Evolutionary conservation across 2,888 invertebrate species (phyloP).

Genomic region (Agrotis puta): DNA sequence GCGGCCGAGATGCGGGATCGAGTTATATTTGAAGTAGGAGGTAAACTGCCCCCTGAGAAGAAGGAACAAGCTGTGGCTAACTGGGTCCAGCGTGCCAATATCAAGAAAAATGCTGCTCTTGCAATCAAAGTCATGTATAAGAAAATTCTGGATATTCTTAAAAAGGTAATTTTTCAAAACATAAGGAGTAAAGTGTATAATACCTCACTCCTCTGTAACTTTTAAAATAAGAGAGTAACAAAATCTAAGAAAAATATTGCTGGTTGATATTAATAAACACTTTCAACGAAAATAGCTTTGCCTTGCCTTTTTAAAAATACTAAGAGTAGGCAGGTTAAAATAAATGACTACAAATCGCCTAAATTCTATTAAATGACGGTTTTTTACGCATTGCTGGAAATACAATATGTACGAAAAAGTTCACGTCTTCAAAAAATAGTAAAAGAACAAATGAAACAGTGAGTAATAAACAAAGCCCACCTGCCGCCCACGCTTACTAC

Average conservation of each 20-base stretch:
- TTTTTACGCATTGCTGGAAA: too few relatives aligned
- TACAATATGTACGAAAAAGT: constrained; percentile 6
- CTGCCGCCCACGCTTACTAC: constrained; percentile 2
- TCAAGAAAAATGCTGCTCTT: constrained; percentile 92
- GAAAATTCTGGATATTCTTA: constrained; percentile 91
- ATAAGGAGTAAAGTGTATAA: too few relatives aligned
- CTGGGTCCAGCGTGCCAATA: constrained; percentile 91
- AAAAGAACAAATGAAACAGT: constrained; percentile 9
- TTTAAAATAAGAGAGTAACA: too few relatives aligned
- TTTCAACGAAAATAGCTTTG: too few relatives aligned
- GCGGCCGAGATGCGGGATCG: constrained; percentile 90
- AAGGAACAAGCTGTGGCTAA: constrained; percentile 91
- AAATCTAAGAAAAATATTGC: too few relatives aligned
- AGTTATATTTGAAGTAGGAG: constrained; percentile 86
- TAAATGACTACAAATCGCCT: too few relatives aligned
- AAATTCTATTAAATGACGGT: too few relatives aligned
- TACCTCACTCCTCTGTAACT: too few relatives aligned
- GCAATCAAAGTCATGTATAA: constrained; percentile 92
- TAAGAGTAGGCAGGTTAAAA: too few relatives aligned
- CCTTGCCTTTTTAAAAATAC: too few relatives aligned
- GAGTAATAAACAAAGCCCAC: constrained; percentile 15
- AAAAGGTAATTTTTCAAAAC: constrained; percentile 87
- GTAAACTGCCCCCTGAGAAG: constrained; percentile 87
- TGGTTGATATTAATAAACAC: too few relatives aligned
- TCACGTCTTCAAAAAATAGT: constrained; percentile 9